Evolutionary conservation across 2,888 invertebrate genomes (phyloP), one percentile per base, ranked within the genome.

Genomic region (Artemia sp.): DNA sequence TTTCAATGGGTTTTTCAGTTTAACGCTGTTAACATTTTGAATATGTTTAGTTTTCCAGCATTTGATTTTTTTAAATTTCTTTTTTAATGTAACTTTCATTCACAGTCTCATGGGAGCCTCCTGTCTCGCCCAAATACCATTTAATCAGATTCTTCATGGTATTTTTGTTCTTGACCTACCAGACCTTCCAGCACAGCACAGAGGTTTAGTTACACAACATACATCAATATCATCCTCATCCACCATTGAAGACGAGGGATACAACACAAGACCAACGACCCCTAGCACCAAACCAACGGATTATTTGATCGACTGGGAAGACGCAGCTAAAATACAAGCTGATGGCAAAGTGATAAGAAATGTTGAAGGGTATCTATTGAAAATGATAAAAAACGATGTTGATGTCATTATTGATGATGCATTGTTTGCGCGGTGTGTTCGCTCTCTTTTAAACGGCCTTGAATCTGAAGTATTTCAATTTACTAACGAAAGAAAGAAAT

Each of bases 401-500:
- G 64, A 58, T 10, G 64, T 58, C 24, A 19, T 19, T 24, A 58
- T 58, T 19, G 12, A 58, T 24, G 64, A 58, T 24, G 24, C 64
- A 11, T 9, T 58, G 9, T 58, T 58, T 58, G n/a, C 9, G 64
- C n/a, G 64, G 10, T 58, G 64, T 58, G 64, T 24, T n/a, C 14
- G 14, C 9, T 8, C 64, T n/a, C 64, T 58, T 58, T 24, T 58
- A n/a, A n/a, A 58, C 9, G 64, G 64, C n/a, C 24, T 58, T n/a
- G 14, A 58, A 24, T 58, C 64, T 8, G 64, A 58, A 58, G 64
- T 58, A 19, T 58, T 58, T 58, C 14, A 58, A 19, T 58, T 10
- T 58, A 11, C n/a, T 58, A 24, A 58, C n/a, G 64, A 58, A 58
- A 58, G 24, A 8, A 58, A 58, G 64, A 58, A n/a, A 58, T 58